These are phyloP conservation scores for Nymphalis urticae DNA, from an alignment of 2,888 invertebrate species.

Conservation along the genomic window DNA sequence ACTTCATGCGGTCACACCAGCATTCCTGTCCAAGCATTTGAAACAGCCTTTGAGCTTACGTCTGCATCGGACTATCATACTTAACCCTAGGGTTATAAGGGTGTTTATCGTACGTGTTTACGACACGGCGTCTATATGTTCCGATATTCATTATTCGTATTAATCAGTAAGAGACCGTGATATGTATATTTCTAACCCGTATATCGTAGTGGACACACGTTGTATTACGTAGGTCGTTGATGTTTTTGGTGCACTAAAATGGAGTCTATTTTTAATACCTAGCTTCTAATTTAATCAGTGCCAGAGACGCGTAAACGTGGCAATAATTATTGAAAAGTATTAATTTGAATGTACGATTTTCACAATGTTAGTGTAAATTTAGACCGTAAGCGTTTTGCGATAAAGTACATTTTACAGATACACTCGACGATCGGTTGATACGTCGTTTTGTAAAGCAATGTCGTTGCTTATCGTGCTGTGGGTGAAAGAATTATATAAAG, in stretches of 20 bases:
- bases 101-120: background rate
- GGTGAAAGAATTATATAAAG: slow-evolving; percentile 26
- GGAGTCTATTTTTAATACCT: slow-evolving; percentile 74
- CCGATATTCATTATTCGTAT: background rate
- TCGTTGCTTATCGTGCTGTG: slow-evolving; percentile 10
- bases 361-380: slow-evolving; percentile 44
- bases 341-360: slow-evolving; percentile 42
- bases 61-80: slow-evolving; percentile 21
- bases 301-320: slow-evolving; percentile 52
- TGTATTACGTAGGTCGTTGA: slow-evolving; percentile 7
- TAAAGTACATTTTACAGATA: slow-evolving; percentile 55
- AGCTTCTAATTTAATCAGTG: slow-evolving; percentile 58
- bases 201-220: slow-evolving; percentile 12
- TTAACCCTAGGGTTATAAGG: background rate
- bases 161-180: slow-evolving; percentile 6
- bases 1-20: slow-evolving; percentile 28
- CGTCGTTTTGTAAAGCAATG: background rate
- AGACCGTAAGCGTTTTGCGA: slow-evolving; percentile 56
- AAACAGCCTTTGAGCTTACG: slow-evolving; percentile 23
- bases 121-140: background rate
- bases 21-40: slow-evolving; percentile 40
- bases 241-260: slow-evolving; percentile 59
- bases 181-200: slow-evolving; percentile 15
- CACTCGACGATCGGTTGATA: background rate
- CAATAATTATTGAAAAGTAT: slow-evolving; percentile 64